Conservation (phyloP, 2,888 invertebrate genomes). For the Drosophila barbarae region DNA sequence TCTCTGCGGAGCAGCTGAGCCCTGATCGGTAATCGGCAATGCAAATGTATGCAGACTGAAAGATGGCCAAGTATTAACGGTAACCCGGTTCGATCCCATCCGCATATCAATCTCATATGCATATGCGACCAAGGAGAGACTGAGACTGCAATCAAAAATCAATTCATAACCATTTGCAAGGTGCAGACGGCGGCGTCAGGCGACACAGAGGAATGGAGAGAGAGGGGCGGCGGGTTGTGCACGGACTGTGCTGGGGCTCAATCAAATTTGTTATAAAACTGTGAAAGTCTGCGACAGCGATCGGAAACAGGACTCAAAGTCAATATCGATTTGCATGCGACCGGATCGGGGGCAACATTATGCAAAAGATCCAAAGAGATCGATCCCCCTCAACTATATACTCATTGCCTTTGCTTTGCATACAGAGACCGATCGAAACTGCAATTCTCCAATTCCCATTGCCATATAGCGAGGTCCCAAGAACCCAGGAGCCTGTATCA, state of each 20-base stretch:
- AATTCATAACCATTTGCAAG: slow-evolving; percentile 79
- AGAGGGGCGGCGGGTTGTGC: neutral
- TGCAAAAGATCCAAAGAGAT: slow-evolving; percentile 46
- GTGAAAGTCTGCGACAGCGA: slow-evolving; percentile 70
- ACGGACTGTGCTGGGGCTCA: slow-evolving; percentile 35
- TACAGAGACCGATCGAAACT: slow-evolving; percentile 47
- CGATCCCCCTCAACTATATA: slow-evolving; percentile 24
- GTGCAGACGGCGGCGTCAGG: slow-evolving; percentile 57
- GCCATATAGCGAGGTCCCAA: slow-evolving; percentile 1
- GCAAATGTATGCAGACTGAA: slow-evolving; percentile 26
- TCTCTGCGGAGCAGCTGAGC: slow-evolving; percentile 1
- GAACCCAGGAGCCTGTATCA: slow-evolving; percentile 42
- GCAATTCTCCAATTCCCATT: slow-evolving; percentile 34
- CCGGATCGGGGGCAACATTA: slow-evolving; percentile 50
- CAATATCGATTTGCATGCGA: slow-evolving; percentile 44
- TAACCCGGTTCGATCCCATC: slow-evolving; percentile 24
- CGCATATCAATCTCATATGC: slow-evolving; percentile 45
- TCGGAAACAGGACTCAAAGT: slow-evolving; percentile 72
- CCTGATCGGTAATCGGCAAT: slow-evolving; percentile 3
- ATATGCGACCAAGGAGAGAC: slow-evolving; percentile 34
- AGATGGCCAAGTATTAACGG: slow-evolving; percentile 46
- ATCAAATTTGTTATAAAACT: slow-evolving; percentile 77
- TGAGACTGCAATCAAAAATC: slow-evolving; percentile 75
- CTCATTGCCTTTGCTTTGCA: slow-evolving; percentile 51
- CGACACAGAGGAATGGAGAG: slow-evolving; percentile 31